These are phyloP conservation scores for Epiblema foenella DNA, from an alignment of 2,888 invertebrate genomes.

Conservation along the genomic window DNA sequence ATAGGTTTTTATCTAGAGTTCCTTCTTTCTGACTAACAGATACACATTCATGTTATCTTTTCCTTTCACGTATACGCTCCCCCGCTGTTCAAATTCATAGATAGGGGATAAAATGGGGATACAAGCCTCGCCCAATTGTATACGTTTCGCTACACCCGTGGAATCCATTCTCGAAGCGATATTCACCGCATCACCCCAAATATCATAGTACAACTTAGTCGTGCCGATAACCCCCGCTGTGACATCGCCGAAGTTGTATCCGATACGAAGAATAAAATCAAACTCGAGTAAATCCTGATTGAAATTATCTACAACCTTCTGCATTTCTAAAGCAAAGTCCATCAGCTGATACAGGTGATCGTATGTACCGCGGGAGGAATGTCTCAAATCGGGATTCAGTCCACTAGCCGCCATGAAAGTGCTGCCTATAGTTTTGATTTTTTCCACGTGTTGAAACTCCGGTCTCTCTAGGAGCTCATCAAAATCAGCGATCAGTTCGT, in stretches of 20 bases:
- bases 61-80: conserved; percentile 97
- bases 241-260: conserved; percentile 97
- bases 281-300: conserved; percentile 96
- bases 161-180: conserved; percentile 99
- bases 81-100: conserved; percentile 96
- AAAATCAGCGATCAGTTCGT: conserved; percentile 98
- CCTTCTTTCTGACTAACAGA: conserved; percentile 86
- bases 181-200: conserved; percentile 99
- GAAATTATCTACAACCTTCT: conserved; percentile 93
- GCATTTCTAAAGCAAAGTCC: conserved; percentile 97
- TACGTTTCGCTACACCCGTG: conserved; percentile 94
- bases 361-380: conserved; percentile 87
- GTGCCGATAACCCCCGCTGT: conserved; percentile 99
- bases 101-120: conserved; percentile 87
- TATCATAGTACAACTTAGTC: conserved; percentile 97
- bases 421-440: conserved; percentile 98
- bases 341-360: conserved; percentile 94
- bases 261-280: conserved; percentile 93
- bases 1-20: conserved; percentile 61
- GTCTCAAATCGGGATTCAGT: conserved; percentile 91
- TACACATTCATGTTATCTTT: conserved; percentile 98
- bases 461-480: conserved; percentile 94
- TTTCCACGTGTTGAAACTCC: conserved; percentile 95
- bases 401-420: conserved; percentile 99
- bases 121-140: conserved; percentile 93